phyloP scores from a whole-genome alignment of 1,140 invertebrate genomes.

The Musca domestica region DNA sequence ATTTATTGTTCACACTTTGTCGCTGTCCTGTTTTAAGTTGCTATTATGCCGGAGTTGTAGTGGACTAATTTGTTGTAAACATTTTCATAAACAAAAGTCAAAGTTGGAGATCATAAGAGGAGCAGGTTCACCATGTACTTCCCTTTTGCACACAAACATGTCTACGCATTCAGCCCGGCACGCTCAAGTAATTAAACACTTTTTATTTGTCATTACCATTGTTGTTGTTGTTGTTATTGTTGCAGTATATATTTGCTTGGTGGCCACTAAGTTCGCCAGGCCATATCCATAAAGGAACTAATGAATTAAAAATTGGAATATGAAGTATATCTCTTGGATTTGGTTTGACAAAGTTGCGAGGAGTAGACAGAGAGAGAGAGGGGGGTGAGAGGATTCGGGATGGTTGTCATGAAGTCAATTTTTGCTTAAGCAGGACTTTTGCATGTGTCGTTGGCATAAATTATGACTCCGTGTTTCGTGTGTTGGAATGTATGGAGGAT shows the following conservation, averaged over 20 bases:
- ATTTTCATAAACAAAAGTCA: background rate
- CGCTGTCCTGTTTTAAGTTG: conserved; percentile 4
- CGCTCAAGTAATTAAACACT: conserved; percentile 11
- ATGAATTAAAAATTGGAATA: conserved; percentile 9
- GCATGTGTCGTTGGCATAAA: conserved; percentile 20
- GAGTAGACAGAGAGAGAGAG: no score
- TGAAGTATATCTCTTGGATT: no score
- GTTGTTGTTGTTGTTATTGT: conserved; percentile 4
- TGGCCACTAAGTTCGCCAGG: background rate
- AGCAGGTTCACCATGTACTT: background rate
- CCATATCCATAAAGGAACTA: conserved; percentile 5
- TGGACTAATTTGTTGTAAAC: conserved; percentile 11
- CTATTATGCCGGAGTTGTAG: background rate
- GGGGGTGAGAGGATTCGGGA: no score
- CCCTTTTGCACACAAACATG: background rate
- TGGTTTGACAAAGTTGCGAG: no score
- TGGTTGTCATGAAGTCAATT: background rate
- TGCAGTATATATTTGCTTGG: background rate
- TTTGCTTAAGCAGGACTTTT: conserved; percentile 20
- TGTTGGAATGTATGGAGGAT: background rate
- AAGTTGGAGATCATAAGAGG: no score
- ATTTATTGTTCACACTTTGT: conserved; percentile 19
- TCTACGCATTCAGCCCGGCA: no score
- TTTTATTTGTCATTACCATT: conserved; percentile 5
- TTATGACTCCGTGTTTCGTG: conserved; percentile 15